Conservation (phyloP, 2,113 vertebrate genomes). For the Prolemur simus region DNA sequence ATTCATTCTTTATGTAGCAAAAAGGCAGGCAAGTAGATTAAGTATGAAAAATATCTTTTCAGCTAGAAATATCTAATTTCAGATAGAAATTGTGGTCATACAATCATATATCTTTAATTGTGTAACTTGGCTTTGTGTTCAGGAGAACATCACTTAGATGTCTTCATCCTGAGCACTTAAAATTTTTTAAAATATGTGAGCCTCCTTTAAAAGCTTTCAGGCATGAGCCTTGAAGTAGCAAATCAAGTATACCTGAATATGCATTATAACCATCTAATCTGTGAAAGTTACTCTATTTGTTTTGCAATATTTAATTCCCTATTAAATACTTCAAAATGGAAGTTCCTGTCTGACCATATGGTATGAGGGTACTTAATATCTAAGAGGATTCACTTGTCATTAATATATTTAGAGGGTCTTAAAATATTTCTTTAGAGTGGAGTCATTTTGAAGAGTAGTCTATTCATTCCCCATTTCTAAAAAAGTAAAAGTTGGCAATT, state of each 20-base stretch:
- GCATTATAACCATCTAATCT: slow-evolving; percentile 55
- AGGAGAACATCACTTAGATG: slow-evolving; percentile 24
- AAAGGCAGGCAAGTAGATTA: not conserved
- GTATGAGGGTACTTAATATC: slow-evolving; percentile 54
- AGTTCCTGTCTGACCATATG: not conserved
- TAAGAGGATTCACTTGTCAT: slow-evolving; percentile 66
- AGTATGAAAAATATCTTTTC: not conserved
- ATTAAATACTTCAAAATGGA: slow-evolving; percentile 74
- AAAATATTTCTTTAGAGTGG: slow-evolving; percentile 42
- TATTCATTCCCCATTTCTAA: slow-evolving; percentile 17
- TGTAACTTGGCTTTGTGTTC: slow-evolving; percentile 51
- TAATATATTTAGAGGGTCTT: slow-evolving; percentile 60
- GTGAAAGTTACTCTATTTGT: slow-evolving; percentile 71
- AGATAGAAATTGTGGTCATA: not conserved
- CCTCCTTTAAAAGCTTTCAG: slow-evolving; percentile 69
- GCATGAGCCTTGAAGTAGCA: slow-evolving; percentile 33
- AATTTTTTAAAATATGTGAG: slow-evolving; percentile 60
- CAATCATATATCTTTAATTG: slow-evolving; percentile 58
- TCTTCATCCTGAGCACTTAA: slow-evolving; percentile 27
- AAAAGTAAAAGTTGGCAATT: slow-evolving; percentile 42
- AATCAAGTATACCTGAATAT: slow-evolving; percentile 68
- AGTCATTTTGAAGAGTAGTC: slow-evolving; percentile 35
- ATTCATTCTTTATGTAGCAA: not conserved
- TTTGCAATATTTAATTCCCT: slow-evolving; percentile 69
- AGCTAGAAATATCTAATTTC: too few species aligned